Conservation (phyloP, 1,140 invertebrate species). For the Cydia strobilella region DNA sequence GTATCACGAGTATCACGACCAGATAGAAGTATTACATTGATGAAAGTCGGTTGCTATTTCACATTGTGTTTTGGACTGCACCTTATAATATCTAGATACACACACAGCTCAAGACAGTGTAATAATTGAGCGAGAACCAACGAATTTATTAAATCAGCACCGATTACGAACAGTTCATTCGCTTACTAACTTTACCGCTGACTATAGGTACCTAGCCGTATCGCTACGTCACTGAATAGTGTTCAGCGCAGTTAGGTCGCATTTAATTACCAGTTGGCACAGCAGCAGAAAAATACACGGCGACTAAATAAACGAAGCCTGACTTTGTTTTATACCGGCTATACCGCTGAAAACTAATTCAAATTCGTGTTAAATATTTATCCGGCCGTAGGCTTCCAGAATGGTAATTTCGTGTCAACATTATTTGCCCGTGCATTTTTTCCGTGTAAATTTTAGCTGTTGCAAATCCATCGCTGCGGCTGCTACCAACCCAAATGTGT, state of each 20-base stretch:
- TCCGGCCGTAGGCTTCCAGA: slow-evolving; percentile 64
- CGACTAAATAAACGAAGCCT: slow-evolving; percentile 15
- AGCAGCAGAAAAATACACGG: slow-evolving; percentile 9
- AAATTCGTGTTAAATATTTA: slow-evolving; percentile 72
- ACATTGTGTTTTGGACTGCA: too few species aligned
- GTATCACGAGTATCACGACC: too few species aligned
- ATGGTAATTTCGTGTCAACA: slow-evolving; percentile 73
- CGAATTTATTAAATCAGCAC: too few species aligned
- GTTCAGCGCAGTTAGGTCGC: slow-evolving; percentile 9
- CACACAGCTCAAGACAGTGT: too few species aligned
- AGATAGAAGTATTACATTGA: too few species aligned
- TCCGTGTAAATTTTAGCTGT: slow-evolving; percentile 50
- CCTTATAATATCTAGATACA: too few species aligned
- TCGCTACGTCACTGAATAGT: neutral
- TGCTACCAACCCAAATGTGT: slow-evolving; percentile 44
- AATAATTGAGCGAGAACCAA: too few species aligned
- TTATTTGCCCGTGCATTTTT: slow-evolving; percentile 62
- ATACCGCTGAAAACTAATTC: slow-evolving; percentile 46
- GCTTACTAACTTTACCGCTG: neutral
- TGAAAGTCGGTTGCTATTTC: too few species aligned
- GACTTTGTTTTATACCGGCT: slow-evolving; percentile 18
- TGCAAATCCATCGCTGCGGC: slow-evolving; percentile 49
- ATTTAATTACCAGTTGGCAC: slow-evolving; percentile 18
- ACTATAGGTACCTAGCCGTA: neutral
- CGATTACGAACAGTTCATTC: neutral